Evolutionary conservation across 37 sponge, comb jelly and placozoan genomes (phyloP).

Genomic region (Ianthella basta): DNA sequence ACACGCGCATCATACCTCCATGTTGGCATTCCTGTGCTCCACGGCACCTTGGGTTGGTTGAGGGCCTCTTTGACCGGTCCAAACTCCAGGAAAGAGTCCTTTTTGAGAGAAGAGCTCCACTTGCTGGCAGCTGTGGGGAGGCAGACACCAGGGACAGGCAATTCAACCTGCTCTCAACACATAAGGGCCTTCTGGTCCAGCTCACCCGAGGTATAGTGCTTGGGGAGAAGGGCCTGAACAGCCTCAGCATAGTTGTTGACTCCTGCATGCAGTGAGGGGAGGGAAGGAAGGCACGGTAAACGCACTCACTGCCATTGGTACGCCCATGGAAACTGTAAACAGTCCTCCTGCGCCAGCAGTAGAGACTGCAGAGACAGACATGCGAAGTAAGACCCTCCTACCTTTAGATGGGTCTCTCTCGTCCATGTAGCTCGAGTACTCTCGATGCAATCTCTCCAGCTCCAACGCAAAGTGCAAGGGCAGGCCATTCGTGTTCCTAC

Average conservation of each 20-base stretch:
- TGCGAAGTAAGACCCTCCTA: no score
- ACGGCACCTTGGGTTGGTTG: neutral
- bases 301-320: no score
- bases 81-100: slow-evolving; percentile 42
- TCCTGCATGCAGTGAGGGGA: slow-evolving; percentile 17
- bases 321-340: no score
- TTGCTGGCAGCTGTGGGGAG: slow-evolving; percentile 35
- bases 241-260: slow-evolving; percentile 40
- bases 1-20: neutral
- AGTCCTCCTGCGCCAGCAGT: no score
- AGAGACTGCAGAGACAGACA: no score
- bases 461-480: neutral
- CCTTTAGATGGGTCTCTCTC: neutral
- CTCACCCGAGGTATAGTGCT: neutral
- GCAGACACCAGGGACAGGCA: neutral
- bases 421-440: neutral
- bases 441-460: neutral
- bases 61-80: slow-evolving; percentile 21
- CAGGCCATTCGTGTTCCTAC: slow-evolving; percentile 14
- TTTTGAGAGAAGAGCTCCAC: slow-evolving; percentile 61
- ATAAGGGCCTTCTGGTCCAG: neutral
- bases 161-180: neutral
- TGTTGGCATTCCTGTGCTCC: neutral
- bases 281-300: neutral
- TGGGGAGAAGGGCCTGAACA: slow-evolving; percentile 2